Evolutionary conservation across 2,113 vertebrate genomes (phyloP).

Genomic region (Xiphorhynchus elegans): DNA sequence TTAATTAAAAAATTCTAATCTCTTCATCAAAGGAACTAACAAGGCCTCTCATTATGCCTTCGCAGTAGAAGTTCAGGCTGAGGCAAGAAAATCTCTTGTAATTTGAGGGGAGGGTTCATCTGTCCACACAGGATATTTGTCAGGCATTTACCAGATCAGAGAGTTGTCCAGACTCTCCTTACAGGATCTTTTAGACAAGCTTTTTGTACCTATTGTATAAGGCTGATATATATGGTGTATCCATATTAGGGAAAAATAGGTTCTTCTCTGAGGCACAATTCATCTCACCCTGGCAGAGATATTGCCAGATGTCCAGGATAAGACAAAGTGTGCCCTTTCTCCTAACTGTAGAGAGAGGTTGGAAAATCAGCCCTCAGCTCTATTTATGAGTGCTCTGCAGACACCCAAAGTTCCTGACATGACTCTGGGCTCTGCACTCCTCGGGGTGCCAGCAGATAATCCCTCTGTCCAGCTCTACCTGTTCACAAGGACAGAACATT

Average conservation of each 20-base stretch:
- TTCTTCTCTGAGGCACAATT: not conserved
- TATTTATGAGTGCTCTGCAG: constrained; percentile 1
- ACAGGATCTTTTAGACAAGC: not conserved
- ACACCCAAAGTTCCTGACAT: not conserved
- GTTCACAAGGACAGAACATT: not conserved
- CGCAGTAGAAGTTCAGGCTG: not conserved
- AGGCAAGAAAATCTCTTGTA: not conserved
- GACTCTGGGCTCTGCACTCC: not conserved
- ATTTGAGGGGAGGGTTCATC: not conserved
- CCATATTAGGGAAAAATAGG: constrained; percentile 9
- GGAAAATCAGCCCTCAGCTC: not conserved
- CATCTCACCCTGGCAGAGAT: not conserved
- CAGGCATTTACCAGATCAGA: not conserved
- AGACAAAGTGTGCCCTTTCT: constrained; percentile 27
- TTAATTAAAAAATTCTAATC: not conserved
- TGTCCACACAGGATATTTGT: not conserved
- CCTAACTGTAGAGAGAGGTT: not conserved
- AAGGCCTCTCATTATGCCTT: not conserved
- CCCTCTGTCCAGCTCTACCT: not conserved
- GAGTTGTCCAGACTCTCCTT: not conserved
- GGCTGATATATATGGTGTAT: not conserved
- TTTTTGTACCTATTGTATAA: not conserved
- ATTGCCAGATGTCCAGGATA: not conserved
- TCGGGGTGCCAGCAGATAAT: not conserved
- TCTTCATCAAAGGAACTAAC: not conserved